Evolutionary conservation across 2,797 vertebrate species (phyloP).

Genomic region (Falco cherrug): DNA sequence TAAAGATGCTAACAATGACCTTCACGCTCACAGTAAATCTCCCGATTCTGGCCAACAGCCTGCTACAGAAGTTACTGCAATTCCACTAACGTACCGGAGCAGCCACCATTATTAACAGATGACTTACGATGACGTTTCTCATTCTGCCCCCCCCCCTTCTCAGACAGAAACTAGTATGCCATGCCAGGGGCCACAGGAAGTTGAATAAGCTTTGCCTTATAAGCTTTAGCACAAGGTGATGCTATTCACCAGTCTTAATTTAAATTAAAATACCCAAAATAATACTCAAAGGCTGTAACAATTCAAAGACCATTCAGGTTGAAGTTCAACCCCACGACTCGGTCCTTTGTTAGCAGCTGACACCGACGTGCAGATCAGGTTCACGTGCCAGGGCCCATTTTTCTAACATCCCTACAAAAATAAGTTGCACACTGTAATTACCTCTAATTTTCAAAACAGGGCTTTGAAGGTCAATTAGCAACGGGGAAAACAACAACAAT

Average conservation of each 20-base stretch:
- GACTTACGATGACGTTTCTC: background rate
- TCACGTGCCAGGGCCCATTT: background rate
- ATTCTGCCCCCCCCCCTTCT: background rate
- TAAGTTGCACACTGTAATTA: background rate
- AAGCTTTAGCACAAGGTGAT: background rate
- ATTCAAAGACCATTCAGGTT: background rate
- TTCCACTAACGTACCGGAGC: background rate
- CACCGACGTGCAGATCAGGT: background rate
- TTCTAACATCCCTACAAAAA: background rate
- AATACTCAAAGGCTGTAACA: accelerated
- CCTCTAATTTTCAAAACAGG: background rate
- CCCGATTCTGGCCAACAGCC: accelerated
- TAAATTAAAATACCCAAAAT: background rate
- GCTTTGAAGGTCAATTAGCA: background rate
- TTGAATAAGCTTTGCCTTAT: accelerated
- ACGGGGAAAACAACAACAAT: background rate
- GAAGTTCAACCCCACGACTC: background rate
- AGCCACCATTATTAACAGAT: background rate
- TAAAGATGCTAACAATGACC: background rate
- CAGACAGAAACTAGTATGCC: background rate
- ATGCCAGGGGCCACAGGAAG: background rate
- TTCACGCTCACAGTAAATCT: accelerated
- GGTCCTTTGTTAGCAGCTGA: background rate
- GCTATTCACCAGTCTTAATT: background rate
- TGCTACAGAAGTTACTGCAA: background rate